Evolutionary conservation across 2,888 invertebrate species (phyloP), one percentile per base, ranked within the genome.

Genomic region (Archips xylosteana): DNA sequence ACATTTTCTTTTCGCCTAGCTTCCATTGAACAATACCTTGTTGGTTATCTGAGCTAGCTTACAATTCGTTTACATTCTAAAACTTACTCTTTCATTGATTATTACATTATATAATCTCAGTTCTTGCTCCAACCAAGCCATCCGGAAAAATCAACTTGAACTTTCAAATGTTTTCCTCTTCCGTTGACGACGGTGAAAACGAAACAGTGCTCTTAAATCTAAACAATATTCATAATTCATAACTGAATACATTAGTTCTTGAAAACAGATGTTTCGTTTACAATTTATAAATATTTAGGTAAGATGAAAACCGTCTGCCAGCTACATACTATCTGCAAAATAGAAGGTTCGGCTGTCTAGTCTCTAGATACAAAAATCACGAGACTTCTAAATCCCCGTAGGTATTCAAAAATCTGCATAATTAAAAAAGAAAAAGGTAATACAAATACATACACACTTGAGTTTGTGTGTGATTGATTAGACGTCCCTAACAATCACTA

Each of bases 201-300:
- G 6, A 49, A 49, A n/a, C 49, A 49, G 49, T 8, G 54, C n/a
- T 54, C 9, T 54, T 8, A 6, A 23, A 23, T 54, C 54, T 54
- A 23, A 23, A 54, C 15, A 54, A 23, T 54, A 54, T 54, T 54
- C 54, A 32, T 57, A 12, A 57, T 39, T 39, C 49, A 12, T 57
- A 12, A 57, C 32, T 57, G 57, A 57, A 57, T 32, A 32, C 57
- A 32, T 57, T 32, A 4, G 32, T 32, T 57, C 9, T 32, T 32
- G 32, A 32, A 57, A 57, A 57, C 57, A 57, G 54, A 54, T 57
- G 57, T 57, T 32, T 57, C 57, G 12, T 57, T 57, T 57, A 2
- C 32, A 32, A 12, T 57, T 57, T 32, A 32, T 57, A 32, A 57
- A 57, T 57, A 57, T 57, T 57, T 32, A 2, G 32, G 32, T 32